Base-by-base conservation (phyloP, 1,140 invertebrate genomes). In the Nixonia krombeini region DNA sequence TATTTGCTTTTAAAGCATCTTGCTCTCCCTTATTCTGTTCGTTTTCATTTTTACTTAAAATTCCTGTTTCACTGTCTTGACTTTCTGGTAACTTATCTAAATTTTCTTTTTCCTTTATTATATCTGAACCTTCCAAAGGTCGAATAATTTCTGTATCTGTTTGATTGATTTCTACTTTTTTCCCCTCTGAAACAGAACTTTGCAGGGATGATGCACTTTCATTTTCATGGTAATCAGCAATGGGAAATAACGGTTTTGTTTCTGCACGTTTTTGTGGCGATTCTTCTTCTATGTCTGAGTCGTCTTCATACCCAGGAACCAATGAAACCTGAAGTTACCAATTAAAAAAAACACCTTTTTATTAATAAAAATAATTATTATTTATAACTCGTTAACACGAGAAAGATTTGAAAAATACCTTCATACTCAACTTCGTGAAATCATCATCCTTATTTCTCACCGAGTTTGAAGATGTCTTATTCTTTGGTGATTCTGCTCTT, bases 271-370 rank as follows among this genome's bases (percentile, higher is more conserved):
- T 69, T 41, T 51, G 33, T 0, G 13, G 28, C 0, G 26, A 13
- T 42, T 87, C 84, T 5, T 87, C 83, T 18, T 88, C 87, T 18
- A 73, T 73, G n/a, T 88, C 87, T 2, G 86, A 87, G 55, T 87
- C 86, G 55, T 86, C 85, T 4, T 87, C 87, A 44, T 89, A 88
- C 33, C 87, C 87, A 18, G 88, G 87, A n/a, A 89, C 85, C 21
- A 89, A 71, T 0, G 88, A 87, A 45, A 88, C 81, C 25, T 85
- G 2, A 38, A 18, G 1, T 57, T 7, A n/a, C 1, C 1, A 1
- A 12, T 38, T 2, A 51, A 28, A 18, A 40, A 28, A 9, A 28
- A 18, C 5, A 12, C 37, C 10, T 45, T 45, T n/a, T n/a, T n/a
- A n/a, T n/a, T n/a, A n/a, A n/a, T n/a, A n/a, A n/a, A n/a, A n/a